These are phyloP conservation scores for Phragmatobia fuliginosa DNA, from an alignment of 2,888 invertebrate species.

Conservation along the genomic window DNA sequence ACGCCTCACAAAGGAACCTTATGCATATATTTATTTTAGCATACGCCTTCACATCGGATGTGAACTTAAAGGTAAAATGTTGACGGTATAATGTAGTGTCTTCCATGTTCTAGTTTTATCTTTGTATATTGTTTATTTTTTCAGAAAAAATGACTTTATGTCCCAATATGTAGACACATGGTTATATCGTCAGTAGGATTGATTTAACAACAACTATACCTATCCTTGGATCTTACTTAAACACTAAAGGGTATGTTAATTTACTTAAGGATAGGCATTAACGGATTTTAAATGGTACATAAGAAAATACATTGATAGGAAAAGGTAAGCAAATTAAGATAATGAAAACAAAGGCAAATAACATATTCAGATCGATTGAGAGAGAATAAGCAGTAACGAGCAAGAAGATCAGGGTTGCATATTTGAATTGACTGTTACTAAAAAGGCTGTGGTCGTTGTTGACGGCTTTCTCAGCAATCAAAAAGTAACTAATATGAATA, in stretches of 20 bases:
- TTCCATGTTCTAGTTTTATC: neutral
- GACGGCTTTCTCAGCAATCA: too few relatives aligned
- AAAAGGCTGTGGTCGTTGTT: too few relatives aligned
- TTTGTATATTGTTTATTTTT: conserved; percentile 6
- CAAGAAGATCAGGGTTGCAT: neutral
- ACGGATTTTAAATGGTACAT: too few relatives aligned
- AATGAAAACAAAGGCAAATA: neutral
- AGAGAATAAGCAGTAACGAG: neutral
- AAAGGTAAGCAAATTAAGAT: neutral
- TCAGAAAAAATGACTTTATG: neutral
- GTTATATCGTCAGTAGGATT: neutral
- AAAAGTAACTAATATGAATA: too few relatives aligned
- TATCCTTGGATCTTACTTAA: neutral
- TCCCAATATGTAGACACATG: neutral
- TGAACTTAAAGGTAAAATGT: conserved; percentile 28
- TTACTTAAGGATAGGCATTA: too few relatives aligned
- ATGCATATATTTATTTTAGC: conserved; percentile 66
- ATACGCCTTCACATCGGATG: conserved; percentile 51
- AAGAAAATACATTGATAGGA: neutral
- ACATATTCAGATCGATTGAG: neutral
- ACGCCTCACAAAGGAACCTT: conserved; percentile 67
- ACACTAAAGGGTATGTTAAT: neutral
- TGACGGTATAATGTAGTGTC: conserved; percentile 18
- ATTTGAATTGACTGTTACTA: neutral
- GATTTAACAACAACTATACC: neutral